Evolutionary conservation across 2,797 vertebrate species (phyloP), one percentile per base, ranked within the genome.

Genomic region (Champsocephalus gunnari): DNA sequence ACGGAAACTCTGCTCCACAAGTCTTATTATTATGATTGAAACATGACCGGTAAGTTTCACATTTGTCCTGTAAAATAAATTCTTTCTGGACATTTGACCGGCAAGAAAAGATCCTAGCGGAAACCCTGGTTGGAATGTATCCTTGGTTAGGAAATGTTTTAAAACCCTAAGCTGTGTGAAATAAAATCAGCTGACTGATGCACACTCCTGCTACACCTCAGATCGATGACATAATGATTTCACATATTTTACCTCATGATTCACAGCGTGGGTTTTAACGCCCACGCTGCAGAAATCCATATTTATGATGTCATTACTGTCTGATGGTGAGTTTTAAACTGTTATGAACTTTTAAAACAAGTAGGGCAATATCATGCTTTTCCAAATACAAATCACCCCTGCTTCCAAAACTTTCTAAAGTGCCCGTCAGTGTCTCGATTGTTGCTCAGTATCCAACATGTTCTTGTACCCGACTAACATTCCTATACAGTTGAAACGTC

Each of bases 181-280:
- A 57, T 0, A 49, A 65, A 56, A 54, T n/a, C 44, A 3, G 60
- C 21, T 14, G 28, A 62, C 0, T 17, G 3, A 41, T 34, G 53
- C 13, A 58, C 21, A 73, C 34, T 44, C 11, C 34, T 32, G 24
- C 12, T 43, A 13, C 10, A 24, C 3, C 53, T 3, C 17, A 16
- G 32, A 61, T 71, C 32, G 1, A 66, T 71, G 11, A 54, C 32
- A 38, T 60, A 66, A 55, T 44, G 56, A 62, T 47, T 71, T 12
- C 3, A 32, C 17, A 19, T 65, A 14, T 58, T 49, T 24, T 13
- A 32, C 21, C 21, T 17, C 14, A 2, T 44, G 14, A 41, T 55
- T 61, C 34, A 38, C 16, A 19, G 12, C 56, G 8, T 0, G n/a
- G 16, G 66, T 49, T 54, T 53, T 59, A 82, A 79, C 60, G 58